These are phyloP conservation scores for Callosobruchus maculatus DNA, from an alignment of 2,888 invertebrate species.

Conservation along the genomic window DNA sequence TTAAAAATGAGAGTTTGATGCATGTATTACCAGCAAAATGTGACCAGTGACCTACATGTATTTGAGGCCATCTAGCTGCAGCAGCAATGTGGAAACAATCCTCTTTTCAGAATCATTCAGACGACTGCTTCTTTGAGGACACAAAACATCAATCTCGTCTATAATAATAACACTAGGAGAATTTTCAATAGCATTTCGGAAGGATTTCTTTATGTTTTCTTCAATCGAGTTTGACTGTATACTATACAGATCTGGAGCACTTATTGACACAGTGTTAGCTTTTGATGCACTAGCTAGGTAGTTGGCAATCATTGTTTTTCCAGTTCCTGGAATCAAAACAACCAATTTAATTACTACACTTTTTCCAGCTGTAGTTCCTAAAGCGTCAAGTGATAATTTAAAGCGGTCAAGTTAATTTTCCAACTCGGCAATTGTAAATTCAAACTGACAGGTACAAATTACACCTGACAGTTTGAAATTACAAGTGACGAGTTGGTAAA, in stretches of 20 bases:
- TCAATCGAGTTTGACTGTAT: slow-evolving; percentile 71
- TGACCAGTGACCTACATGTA: neutral
- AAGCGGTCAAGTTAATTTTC: too few species aligned
- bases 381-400: too few species aligned
- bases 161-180: slow-evolving; percentile 76
- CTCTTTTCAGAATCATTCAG: slow-evolving; percentile 69
- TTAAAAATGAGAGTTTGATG: too few species aligned
- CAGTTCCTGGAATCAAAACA: slow-evolving; percentile 59
- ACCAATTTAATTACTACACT: neutral
- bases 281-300: slow-evolving; percentile 61
- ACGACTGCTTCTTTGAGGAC: slow-evolving; percentile 57
- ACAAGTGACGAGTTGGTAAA: too few species aligned
- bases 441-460: too few species aligned
- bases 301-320: slow-evolving; percentile 76
- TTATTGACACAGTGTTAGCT: slow-evolving; percentile 57
- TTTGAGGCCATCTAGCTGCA: slow-evolving; percentile 55
- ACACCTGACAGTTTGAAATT: too few species aligned
- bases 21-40: too few species aligned
- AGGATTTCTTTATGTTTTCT: slow-evolving; percentile 62
- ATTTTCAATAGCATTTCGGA: slow-evolving; percentile 65
- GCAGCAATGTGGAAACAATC: slow-evolving; percentile 63
- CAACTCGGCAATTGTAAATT: too few species aligned
- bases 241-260: slow-evolving; percentile 70
- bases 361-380: too few species aligned
- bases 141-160: slow-evolving; percentile 82